A percentile compares a stretch with the other conserved stretches of the same genome.
Evolutionary conservation across 2,888 invertebrate species (phyloP).

Genomic region (Agriopis leucophaearia): DNA sequence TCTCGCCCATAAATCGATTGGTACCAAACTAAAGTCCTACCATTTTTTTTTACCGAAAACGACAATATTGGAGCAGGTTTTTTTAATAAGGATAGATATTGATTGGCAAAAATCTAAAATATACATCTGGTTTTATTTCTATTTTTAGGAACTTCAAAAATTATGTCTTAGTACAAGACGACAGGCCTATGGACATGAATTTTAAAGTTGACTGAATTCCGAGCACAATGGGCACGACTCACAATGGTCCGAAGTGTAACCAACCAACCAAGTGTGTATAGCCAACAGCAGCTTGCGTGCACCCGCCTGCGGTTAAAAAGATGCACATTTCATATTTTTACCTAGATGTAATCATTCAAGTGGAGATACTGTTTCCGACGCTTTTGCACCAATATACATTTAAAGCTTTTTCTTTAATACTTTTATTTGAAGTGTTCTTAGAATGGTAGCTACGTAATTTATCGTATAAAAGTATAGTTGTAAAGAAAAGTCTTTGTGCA

Average conservation of each 20-base stretch:
- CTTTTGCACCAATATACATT: slow-evolving; percentile 11
- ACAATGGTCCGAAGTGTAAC: slow-evolving; percentile 46
- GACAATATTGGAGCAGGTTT: no score
- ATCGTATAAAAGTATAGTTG: background rate
- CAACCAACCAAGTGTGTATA: slow-evolving; percentile 2
- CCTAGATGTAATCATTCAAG: slow-evolving; percentile 49
- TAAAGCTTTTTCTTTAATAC: slow-evolving; percentile 14
- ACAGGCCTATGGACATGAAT: slow-evolving; percentile 11
- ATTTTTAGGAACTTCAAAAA: no score
- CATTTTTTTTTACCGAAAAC: no score
- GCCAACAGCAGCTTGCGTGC: slow-evolving; percentile 34
- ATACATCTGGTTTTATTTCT: no score
- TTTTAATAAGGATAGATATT: no score
- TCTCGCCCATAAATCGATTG: no score
- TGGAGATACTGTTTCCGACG: slow-evolving; percentile 24
- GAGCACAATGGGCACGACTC: slow-evolving; percentile 28
- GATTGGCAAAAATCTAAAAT: no score
- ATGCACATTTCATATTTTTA: slow-evolving; percentile 46
- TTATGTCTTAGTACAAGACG: background rate
- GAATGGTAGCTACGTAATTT: background rate
- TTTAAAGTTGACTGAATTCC: slow-evolving; percentile 25
- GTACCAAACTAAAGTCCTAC: no score
- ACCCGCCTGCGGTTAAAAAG: slow-evolving; percentile 42
- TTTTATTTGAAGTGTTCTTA: slow-evolving; percentile 22
- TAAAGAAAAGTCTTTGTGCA: background rate